Conservation (phyloP, 2,888 invertebrate genomes). For the Lottia gigantea region DNA sequence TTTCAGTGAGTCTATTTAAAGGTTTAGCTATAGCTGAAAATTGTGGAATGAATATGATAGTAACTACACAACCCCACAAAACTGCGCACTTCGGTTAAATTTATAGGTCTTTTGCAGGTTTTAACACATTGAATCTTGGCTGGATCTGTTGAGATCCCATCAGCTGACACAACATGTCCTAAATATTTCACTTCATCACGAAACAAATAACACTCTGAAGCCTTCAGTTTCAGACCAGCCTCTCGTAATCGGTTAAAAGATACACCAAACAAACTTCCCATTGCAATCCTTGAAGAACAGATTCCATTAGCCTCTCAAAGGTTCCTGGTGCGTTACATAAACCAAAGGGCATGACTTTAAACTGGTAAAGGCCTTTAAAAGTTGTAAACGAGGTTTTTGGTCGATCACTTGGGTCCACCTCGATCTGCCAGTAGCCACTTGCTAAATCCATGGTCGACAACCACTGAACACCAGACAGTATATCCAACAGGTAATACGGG, state of each 20-base stretch:
- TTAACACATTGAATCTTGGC: slow-evolving; percentile 1
- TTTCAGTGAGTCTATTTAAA: slow-evolving; percentile 27
- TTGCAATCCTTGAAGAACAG: too few species aligned
- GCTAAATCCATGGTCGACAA: slow-evolving; percentile 5
- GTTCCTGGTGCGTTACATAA: too few species aligned
- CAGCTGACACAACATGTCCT: slow-evolving; percentile 14
- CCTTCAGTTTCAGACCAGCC: slow-evolving; percentile 22
- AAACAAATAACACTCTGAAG: slow-evolving; percentile 27
- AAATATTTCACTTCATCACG: slow-evolving; percentile 21
- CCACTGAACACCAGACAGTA: not conserved
- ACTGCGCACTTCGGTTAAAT: slow-evolving; percentile 10
- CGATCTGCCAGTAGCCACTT: slow-evolving; percentile 1
- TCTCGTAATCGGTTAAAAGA: not conserved
- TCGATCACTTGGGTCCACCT: not conserved
- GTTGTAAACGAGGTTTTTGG: not conserved
- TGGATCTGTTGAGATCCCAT: slow-evolving; percentile 4
- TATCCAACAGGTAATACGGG: not conserved
- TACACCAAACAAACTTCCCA: too few species aligned
- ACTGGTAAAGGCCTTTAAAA: slow-evolving; percentile 3
- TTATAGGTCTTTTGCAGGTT: slow-evolving; percentile 2
- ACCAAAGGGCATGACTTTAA: too few species aligned
- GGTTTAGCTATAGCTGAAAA: slow-evolving; percentile 22
- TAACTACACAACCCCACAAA: slow-evolving; percentile 6
- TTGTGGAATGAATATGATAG: slow-evolving; percentile 21
- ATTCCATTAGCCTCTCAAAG: too few species aligned